Evolutionary conservation across 2,888 invertebrate genomes (phyloP).

Genomic region (Chrysodeixis includens): DNA sequence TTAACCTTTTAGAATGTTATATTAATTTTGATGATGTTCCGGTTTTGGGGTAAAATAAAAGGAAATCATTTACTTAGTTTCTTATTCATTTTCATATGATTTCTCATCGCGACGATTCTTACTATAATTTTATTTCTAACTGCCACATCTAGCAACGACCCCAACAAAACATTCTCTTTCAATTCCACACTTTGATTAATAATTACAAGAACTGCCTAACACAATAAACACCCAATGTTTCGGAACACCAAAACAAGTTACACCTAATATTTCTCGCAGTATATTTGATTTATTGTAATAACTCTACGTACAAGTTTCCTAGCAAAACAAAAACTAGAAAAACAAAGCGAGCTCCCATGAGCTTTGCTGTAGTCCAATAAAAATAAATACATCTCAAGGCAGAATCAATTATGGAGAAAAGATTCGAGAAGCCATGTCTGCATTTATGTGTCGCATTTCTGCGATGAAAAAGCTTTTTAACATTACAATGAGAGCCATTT

Average conservation of each 20-base stretch:
- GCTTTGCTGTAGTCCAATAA: conserved; percentile 46
- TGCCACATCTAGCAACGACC: background rate
- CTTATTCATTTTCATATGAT: background rate
- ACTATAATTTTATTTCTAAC: background rate
- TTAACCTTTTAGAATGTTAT: background rate
- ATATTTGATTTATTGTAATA: conserved; percentile 59
- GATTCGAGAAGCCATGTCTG: conserved; percentile 64
- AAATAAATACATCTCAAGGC: conserved; percentile 56
- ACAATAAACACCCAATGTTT: conserved; percentile 40
- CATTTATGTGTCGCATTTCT: conserved; percentile 64
- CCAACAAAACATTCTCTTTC: background rate
- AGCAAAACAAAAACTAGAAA: conserved; percentile 57
- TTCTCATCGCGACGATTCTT: background rate
- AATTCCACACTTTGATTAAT: conserved; percentile 45
- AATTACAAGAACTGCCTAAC: conserved; percentile 52
- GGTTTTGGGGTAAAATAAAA: background rate
- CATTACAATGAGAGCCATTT: conserved; percentile 62
- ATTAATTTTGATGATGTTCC: background rate
- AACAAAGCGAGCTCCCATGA: conserved; percentile 49
- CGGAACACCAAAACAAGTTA: conserved; percentile 53
- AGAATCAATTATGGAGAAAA: conserved; percentile 65
- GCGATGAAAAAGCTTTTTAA: conserved; percentile 64
- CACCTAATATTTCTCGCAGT: conserved; percentile 58
- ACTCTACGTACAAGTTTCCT: conserved; percentile 50
- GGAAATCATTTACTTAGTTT: background rate